These are phyloP conservation scores for Scolanthus callimorphus DNA, from an alignment of 92 coral and sea anemone species.

Conservation along the genomic window DNA sequence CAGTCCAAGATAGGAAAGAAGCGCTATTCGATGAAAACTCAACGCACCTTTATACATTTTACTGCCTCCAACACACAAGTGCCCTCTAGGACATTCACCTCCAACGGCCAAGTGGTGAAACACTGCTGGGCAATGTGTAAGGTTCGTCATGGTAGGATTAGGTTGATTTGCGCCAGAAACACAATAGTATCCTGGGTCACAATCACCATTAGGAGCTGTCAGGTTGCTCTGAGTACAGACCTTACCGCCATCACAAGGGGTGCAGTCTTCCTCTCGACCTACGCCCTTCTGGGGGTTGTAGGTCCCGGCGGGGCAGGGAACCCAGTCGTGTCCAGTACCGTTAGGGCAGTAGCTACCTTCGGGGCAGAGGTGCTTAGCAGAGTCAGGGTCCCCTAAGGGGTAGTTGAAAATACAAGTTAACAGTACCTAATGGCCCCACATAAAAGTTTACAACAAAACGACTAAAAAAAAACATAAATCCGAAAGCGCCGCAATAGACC, in stretches of 20 bases:
- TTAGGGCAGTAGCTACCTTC: slow-evolving; percentile 91
- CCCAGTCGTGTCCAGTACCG: slow-evolving; percentile 90
- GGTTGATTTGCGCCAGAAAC: slow-evolving; percentile 83
- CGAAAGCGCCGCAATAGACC: too few relatives aligned
- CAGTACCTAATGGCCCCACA: too few relatives aligned
- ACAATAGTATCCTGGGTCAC: slow-evolving; percentile 89
- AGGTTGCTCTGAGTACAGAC: slow-evolving; percentile 80
- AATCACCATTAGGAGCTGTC: slow-evolving; percentile 75
- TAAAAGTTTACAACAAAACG: too few relatives aligned
- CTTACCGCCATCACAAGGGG: slow-evolving; percentile 89
- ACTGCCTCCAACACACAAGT: slow-evolving; percentile 69
- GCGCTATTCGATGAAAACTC: too few relatives aligned
- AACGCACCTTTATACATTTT: background rate
- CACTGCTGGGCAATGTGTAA: slow-evolving; percentile 91
- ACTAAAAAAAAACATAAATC: too few relatives aligned
- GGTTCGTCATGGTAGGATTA: slow-evolving; percentile 87
- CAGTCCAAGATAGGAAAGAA: too few relatives aligned
- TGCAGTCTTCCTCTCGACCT: slow-evolving; percentile 84
- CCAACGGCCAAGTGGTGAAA: slow-evolving; percentile 76
- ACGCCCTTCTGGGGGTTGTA: slow-evolving; percentile 62
- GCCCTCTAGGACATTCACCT: slow-evolving; percentile 87
- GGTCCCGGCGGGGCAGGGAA: slow-evolving; percentile 88
- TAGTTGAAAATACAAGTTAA: too few relatives aligned
- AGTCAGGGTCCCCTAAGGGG: too few relatives aligned
- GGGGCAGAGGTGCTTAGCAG: slow-evolving; percentile 74